phyloP scores from a whole-genome alignment of 2,113 vertebrate species.

The Struthidea cinerea region DNA sequence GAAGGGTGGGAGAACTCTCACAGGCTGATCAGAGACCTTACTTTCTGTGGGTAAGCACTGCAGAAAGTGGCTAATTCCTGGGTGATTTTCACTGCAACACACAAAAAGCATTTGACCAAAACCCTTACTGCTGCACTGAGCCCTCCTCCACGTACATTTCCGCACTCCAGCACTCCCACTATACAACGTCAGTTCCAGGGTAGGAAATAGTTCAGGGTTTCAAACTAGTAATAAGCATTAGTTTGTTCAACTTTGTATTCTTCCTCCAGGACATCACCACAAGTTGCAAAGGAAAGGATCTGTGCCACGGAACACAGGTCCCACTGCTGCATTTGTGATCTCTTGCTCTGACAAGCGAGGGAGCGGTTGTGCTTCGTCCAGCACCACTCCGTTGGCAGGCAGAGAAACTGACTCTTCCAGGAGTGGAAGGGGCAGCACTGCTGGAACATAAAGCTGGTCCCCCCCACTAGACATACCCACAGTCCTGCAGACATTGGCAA shows the following conservation, averaged over 20 bases:
- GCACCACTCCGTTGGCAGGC: accelerated
- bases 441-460: accelerated
- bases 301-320: accelerated
- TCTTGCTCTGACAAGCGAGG: neutral
- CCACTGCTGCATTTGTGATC: neutral
- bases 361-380: neutral
- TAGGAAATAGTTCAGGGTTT: neutral
- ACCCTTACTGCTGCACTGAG: neutral
- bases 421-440: neutral
- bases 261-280: neutral
- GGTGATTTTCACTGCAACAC: neutral
- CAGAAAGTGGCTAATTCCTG: neutral
- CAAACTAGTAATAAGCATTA: neutral
- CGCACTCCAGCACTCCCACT: neutral
- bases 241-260: neutral
- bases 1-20: neutral
- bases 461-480: neutral
- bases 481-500: neutral
- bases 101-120: neutral
- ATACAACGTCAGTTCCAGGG: neutral
- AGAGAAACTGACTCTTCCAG: accelerated
- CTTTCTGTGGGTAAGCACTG: neutral
- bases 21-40: too few relatives aligned
- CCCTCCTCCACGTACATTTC: accelerated
- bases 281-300: neutral